Evolutionary conservation across 2,888 invertebrate species (phyloP).

Genomic region (Neoaliturus tenellus): DNA sequence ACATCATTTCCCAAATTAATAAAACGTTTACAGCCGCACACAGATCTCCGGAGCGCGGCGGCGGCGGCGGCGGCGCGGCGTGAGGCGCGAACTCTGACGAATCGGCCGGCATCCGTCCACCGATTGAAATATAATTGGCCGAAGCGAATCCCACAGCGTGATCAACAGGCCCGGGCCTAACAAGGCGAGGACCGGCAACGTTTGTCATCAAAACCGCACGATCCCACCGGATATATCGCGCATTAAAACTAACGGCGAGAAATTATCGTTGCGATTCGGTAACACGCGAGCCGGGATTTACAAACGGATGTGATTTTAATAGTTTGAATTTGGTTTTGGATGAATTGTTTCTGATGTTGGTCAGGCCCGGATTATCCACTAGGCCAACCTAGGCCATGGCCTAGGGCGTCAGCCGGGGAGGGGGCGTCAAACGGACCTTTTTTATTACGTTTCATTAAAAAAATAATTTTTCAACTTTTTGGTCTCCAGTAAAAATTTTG

Average conservation of each 20-base stretch:
- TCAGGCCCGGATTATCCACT: too few relatives aligned
- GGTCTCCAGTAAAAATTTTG: too few relatives aligned
- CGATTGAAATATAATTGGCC: slow-evolving; percentile 47
- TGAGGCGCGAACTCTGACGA: slow-evolving; percentile 27
- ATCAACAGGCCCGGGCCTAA: not conserved
- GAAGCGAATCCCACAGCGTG: slow-evolving; percentile 20
- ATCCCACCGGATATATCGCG: slow-evolving; percentile 25
- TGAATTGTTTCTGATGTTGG: too few relatives aligned
- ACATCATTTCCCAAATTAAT: slow-evolving; percentile 21
- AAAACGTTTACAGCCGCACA: slow-evolving; percentile 26
- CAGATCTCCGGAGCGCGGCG: not conserved
- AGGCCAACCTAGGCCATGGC: too few relatives aligned
- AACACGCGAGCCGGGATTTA: not conserved
- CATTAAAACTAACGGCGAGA: slow-evolving; percentile 29
- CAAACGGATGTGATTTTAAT: not conserved
- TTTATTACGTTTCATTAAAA: too few relatives aligned
- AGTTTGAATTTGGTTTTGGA: not conserved
- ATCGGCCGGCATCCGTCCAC: slow-evolving; percentile 19
- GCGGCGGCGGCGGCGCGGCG: not conserved
- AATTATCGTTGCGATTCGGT: not conserved
- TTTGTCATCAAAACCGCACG: not conserved
- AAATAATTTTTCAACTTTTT: too few relatives aligned
- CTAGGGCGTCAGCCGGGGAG: too few relatives aligned
- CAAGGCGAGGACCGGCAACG: not conserved
- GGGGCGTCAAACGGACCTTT: too few relatives aligned